Conservation (phyloP, 1,140 invertebrate species). For the Apocrypta bakeri region DNA sequence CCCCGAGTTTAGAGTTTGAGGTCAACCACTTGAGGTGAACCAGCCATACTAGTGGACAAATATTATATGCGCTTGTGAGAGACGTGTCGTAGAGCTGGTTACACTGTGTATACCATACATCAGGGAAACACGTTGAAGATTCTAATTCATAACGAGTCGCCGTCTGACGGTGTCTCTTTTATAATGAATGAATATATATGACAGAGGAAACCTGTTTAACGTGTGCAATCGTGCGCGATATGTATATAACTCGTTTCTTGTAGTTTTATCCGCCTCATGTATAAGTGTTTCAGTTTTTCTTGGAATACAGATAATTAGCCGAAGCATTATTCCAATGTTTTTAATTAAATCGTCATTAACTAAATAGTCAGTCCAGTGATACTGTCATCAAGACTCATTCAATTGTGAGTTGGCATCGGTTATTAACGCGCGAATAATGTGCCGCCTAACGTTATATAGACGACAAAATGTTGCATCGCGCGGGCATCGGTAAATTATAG, state of each 20-base stretch:
- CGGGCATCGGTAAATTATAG: constrained; percentile 13
- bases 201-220: background rate
- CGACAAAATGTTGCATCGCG: background rate
- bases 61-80: background rate
- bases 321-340: too few relatives aligned
- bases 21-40: background rate
- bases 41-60: background rate
- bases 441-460: background rate
- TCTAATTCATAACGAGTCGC: background rate
- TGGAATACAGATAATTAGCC: too few relatives aligned
- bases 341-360: too few relatives aligned
- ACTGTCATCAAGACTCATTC: background rate
- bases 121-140: background rate
- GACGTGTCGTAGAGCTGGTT: background rate
- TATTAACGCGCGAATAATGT: constrained; percentile 1
- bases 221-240: background rate
- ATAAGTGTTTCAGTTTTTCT: background rate
- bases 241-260: background rate
- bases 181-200: background rate
- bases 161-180: background rate
- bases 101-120: background rate
- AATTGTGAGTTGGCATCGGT: background rate
- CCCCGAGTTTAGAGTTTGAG: background rate
- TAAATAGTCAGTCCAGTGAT: too few relatives aligned
- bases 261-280: background rate